Evolutionary conservation across 2,888 invertebrate species (phyloP).

Genomic region (Phrixothrix hirtus): DNA sequence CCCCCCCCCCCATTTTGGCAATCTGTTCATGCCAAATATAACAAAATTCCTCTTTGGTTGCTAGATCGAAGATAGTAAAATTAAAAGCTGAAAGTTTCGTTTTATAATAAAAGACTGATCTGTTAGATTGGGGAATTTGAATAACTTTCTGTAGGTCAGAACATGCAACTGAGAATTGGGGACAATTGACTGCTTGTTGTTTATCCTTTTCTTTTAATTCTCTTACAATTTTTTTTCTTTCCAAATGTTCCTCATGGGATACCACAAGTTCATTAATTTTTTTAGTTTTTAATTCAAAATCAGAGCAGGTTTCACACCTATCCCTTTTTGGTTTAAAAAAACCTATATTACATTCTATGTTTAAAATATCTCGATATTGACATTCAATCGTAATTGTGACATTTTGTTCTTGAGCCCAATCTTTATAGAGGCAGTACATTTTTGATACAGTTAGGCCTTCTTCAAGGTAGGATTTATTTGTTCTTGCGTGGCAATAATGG

Average conservation of each 20-base stretch:
- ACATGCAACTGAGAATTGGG: neutral
- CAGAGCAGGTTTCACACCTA: too few relatives aligned
- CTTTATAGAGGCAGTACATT: too few relatives aligned
- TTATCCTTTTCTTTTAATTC: neutral
- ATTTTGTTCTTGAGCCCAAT: too few relatives aligned
- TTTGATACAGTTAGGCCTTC: too few relatives aligned
- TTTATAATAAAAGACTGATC: neutral
- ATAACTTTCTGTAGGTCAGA: neutral
- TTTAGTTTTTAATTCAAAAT: too few relatives aligned
- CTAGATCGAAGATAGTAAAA: neutral
- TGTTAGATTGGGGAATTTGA: slow-evolving; percentile 1
- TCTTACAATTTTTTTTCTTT: neutral
- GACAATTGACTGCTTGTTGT: neutral
- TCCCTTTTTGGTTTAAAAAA: slow-evolving; percentile 1
- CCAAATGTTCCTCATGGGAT: neutral
- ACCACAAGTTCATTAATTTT: neutral
- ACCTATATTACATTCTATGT: neutral
- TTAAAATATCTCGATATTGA: too few relatives aligned
- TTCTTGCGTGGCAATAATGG: too few relatives aligned
- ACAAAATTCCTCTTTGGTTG: neutral
- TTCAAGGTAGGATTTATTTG: too few relatives aligned
- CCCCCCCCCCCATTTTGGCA: neutral
- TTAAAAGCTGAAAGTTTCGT: neutral
- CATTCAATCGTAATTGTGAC: too few relatives aligned
- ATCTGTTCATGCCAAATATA: too few relatives aligned